phyloP scores from a whole-genome alignment of 2,888 invertebrate genomes.

The Crematogaster levior region DNA sequence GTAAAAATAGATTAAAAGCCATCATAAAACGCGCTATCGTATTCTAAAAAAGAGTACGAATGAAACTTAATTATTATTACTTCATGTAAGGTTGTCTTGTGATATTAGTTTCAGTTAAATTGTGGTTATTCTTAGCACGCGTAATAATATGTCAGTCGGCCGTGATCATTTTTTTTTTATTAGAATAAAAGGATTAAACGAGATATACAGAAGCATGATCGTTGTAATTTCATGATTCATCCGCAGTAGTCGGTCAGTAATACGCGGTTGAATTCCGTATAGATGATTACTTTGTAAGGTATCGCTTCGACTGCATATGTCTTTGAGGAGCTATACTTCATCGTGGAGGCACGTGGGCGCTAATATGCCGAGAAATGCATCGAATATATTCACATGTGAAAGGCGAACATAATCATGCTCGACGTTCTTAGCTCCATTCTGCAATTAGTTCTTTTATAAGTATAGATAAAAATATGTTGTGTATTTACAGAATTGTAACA shows the following conservation, averaged over 20 bases:
- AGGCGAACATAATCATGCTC: constrained; percentile 1
- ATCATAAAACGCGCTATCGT: not conserved
- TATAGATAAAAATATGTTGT: not conserved
- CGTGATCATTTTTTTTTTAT: constrained; percentile 21
- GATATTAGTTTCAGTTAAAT: constrained; percentile 11
- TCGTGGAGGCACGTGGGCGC: constrained; percentile 29
- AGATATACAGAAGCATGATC: constrained; percentile 39
- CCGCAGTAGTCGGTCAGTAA: constrained; percentile 23
- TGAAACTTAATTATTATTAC: constrained; percentile 1
- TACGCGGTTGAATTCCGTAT: constrained; percentile 21
- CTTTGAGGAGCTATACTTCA: constrained; percentile 20
- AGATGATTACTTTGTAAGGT: constrained; percentile 45
- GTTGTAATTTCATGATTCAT: constrained; percentile 56
- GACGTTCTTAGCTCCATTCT: not conserved
- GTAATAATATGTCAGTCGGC: constrained; percentile 37
- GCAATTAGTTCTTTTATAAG: not conserved
- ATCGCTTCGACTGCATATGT: constrained; percentile 19
- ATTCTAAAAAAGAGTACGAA: constrained; percentile 22
- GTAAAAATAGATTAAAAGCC: not conserved
- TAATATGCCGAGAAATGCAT: constrained; percentile 38
- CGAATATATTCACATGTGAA: constrained; percentile 23
- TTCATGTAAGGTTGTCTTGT: not conserved
- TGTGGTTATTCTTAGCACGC: not conserved
- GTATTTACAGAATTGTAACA: not conserved
- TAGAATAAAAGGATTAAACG: constrained; percentile 34